Evolutionary conservation across 2,113 vertebrate genomes (phyloP).

Genomic region (Synchiropus splendidus): DNA sequence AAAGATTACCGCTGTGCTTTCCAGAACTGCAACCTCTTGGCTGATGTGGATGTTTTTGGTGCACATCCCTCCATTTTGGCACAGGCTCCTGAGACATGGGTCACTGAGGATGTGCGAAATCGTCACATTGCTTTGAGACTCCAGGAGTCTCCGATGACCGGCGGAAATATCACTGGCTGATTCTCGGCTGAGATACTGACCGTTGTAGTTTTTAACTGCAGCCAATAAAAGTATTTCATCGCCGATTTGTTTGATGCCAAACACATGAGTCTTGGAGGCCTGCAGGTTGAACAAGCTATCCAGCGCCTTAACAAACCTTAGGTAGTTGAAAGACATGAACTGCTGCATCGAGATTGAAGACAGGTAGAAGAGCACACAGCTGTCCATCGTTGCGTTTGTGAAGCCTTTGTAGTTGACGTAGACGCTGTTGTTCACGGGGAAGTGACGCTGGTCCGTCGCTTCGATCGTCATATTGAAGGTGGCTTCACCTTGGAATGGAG

Average conservation of each 20-base stretch:
- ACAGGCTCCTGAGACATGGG: constrained; percentile 56
- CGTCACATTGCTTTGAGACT: constrained; percentile 56
- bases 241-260: constrained; percentile 60
- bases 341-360: constrained; percentile 49
- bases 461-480: constrained; percentile 64
- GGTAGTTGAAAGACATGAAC: constrained; percentile 61
- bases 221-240: constrained; percentile 57
- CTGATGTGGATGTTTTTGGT: constrained; percentile 58
- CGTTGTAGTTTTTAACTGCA: constrained; percentile 63
- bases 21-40: constrained; percentile 52
- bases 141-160: constrained; percentile 57
- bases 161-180: constrained; percentile 56
- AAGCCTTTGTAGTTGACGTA: constrained; percentile 69
- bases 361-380: constrained; percentile 64
- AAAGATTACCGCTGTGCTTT: constrained; percentile 61
- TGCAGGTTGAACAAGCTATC: constrained; percentile 67
- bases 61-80: constrained; percentile 60
- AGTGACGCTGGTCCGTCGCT: constrained; percentile 58
- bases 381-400: constrained; percentile 63
- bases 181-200: constrained; percentile 60
- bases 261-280: constrained; percentile 67
- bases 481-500: constrained; percentile 61
- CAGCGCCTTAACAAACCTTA: constrained; percentile 64
- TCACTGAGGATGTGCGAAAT: constrained; percentile 64
- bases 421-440: constrained; percentile 64